Conservation (phyloP, 2,888 invertebrate species). For the Sympetrum striolatum region DNA sequence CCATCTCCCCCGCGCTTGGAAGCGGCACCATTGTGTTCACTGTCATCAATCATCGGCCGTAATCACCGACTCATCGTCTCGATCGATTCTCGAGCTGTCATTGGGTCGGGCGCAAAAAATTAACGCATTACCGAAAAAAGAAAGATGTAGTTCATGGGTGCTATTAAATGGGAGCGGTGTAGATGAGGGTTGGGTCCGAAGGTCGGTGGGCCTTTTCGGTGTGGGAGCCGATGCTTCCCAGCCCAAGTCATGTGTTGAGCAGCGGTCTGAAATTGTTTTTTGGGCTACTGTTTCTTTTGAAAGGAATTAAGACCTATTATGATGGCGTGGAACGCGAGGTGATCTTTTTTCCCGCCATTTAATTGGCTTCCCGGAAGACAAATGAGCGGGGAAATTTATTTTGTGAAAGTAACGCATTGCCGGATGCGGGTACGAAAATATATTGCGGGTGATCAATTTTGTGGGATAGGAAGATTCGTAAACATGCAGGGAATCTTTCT, state of each 20-base stretch:
- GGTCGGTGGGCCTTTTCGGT: background rate
- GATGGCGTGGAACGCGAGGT: background rate
- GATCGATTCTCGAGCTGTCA: slow-evolving; percentile 32
- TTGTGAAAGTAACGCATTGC: background rate
- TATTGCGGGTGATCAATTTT: background rate
- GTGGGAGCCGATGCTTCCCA: background rate
- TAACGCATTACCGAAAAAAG: slow-evolving; percentile 5
- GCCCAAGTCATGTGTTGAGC: background rate
- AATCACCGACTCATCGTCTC: slow-evolving; percentile 32
- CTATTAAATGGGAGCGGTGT: background rate
- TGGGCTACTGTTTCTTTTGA: background rate
- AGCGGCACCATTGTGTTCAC: background rate
- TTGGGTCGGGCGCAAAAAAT: background rate
- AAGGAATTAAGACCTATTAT: slow-evolving; percentile 24
- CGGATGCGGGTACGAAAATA: background rate
- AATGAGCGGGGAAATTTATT: background rate
- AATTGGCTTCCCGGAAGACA: background rate
- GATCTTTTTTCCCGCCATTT: background rate
- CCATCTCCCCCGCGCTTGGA: background rate
- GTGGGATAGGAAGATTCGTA: background rate
- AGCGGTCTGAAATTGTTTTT: background rate
- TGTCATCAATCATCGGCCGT: slow-evolving; percentile 15
- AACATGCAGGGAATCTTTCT: background rate
- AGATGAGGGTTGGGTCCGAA: background rate
- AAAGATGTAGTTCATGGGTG: background rate